These are phyloP conservation scores for Tragelaphus strepsiceros DNA, from an alignment of 2,113 vertebrate genomes.

Conservation along the genomic window DNA sequence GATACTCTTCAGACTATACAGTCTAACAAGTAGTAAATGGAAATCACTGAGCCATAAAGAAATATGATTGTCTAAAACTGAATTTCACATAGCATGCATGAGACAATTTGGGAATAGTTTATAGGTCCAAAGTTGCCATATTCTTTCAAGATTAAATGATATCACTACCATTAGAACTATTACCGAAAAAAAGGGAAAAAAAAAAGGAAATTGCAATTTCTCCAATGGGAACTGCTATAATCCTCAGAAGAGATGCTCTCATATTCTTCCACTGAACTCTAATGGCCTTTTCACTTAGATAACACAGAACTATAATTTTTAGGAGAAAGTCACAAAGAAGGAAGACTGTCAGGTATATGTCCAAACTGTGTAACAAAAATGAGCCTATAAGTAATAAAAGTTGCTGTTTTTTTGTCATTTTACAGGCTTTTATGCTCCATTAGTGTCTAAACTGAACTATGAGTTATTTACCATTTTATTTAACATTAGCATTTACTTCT, in stretches of 20 bases:
- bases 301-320: conserved; percentile 62
- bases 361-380: conserved; percentile 68
- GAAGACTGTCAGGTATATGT: conserved; percentile 62
- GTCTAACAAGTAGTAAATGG: not conserved
- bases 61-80: conserved; percentile 14
- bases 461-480: conserved; percentile 69
- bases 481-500: conserved; percentile 59
- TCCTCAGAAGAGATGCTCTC: conserved; percentile 37
- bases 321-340: conserved; percentile 50
- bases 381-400: conserved; percentile 62
- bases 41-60: conserved; percentile 44
- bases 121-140: not conserved
- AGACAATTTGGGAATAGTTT: not conserved
- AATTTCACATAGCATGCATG: not conserved
- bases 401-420: conserved; percentile 68
- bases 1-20: not conserved
- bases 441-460: conserved; percentile 68
- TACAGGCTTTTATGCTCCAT: conserved; percentile 77
- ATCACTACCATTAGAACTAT: not conserved
- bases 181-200: not conserved
- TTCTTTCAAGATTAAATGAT: not conserved
- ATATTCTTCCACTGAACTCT: conserved; percentile 37
- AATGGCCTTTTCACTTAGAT: conserved; percentile 51
- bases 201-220: not conserved
- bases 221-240: conserved; percentile 18